Conservation (phyloP, 2,888 invertebrate species). For the Panopea generosa region DNA sequence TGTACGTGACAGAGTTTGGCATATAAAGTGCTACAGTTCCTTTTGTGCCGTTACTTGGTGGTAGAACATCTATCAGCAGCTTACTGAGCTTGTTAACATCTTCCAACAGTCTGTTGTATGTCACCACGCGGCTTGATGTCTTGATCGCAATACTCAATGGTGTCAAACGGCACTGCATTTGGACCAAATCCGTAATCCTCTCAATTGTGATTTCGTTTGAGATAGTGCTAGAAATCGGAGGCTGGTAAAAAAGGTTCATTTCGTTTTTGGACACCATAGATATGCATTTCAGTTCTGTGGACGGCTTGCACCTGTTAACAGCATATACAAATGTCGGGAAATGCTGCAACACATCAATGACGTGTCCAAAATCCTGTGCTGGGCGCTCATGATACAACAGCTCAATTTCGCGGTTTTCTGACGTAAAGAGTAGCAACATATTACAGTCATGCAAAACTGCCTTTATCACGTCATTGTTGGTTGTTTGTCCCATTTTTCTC, state of each 20-base stretch:
- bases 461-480: slow-evolving; percentile 11
- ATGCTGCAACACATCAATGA: slow-evolving; percentile 66
- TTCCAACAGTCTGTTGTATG: slow-evolving; percentile 55
- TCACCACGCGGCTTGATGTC: slow-evolving; percentile 46
- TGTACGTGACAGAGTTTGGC: slow-evolving; percentile 70
- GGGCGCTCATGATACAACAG: slow-evolving; percentile 64
- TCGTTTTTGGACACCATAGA: slow-evolving; percentile 63
- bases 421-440: slow-evolving; percentile 59
- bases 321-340: slow-evolving; percentile 68
- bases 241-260: slow-evolving; percentile 52
- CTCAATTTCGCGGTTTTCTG: slow-evolving; percentile 44
- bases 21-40: slow-evolving; percentile 63
- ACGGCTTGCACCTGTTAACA: slow-evolving; percentile 16
- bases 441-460: slow-evolving; percentile 65
- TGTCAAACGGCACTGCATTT: slow-evolving; percentile 46
- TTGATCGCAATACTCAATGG: slow-evolving; percentile 62
- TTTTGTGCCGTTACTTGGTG: slow-evolving; percentile 11
- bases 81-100: slow-evolving; percentile 42
- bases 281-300: slow-evolving; percentile 42
- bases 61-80: slow-evolving; percentile 16
- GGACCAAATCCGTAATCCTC: slow-evolving; percentile 40
- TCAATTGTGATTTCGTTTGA: background rate
- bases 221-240: background rate
- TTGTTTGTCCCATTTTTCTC: background rate
- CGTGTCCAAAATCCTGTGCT: slow-evolving; percentile 62